A percentile compares a stretch with the other conserved stretches of the same genome.
Evolutionary conservation across 2,797 vertebrate genomes (phyloP).

Genomic region (Rhyacichthys aspro): DNA sequence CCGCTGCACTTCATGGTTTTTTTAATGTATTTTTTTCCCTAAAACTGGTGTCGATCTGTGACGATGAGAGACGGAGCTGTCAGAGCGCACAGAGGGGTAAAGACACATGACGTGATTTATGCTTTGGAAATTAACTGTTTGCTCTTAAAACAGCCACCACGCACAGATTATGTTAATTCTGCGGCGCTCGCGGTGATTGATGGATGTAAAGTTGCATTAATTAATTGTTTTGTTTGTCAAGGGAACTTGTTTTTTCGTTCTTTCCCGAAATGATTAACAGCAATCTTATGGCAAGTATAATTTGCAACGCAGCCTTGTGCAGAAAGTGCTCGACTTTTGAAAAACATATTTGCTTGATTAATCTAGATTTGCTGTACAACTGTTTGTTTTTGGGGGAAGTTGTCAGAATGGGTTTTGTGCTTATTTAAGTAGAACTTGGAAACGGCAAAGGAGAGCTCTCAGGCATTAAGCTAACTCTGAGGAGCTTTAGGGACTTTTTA

Average conservation of each 20-base stretch:
- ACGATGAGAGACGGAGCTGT: constrained; percentile 77
- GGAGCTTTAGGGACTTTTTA: too few species aligned
- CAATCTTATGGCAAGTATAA: constrained; percentile 69
- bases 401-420: constrained; percentile 55
- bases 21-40: constrained; percentile 58
- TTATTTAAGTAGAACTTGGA: constrained; percentile 66
- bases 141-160: constrained; percentile 89
- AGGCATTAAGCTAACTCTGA: constrained; percentile 12
- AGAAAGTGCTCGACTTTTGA: constrained; percentile 63
- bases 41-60: constrained; percentile 65
- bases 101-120: constrained; percentile 89
- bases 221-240: constrained; percentile 86
- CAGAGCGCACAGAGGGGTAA: constrained; percentile 82
- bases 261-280: constrained; percentile 78
- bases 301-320: constrained; percentile 69
- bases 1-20: constrained; percentile 54
- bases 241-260: constrained; percentile 70
- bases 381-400: constrained; percentile 71
- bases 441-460: constrained; percentile 41
- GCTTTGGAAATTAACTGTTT: constrained; percentile 87
- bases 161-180: constrained; percentile 90
- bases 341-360: constrained; percentile 76
- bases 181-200: constrained; percentile 86
- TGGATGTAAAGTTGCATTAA: constrained; percentile 82
- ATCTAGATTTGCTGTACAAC: constrained; percentile 64